phyloP scores from a whole-genome alignment of 2,888 invertebrate species.

The Thymelicus acteon region DNA sequence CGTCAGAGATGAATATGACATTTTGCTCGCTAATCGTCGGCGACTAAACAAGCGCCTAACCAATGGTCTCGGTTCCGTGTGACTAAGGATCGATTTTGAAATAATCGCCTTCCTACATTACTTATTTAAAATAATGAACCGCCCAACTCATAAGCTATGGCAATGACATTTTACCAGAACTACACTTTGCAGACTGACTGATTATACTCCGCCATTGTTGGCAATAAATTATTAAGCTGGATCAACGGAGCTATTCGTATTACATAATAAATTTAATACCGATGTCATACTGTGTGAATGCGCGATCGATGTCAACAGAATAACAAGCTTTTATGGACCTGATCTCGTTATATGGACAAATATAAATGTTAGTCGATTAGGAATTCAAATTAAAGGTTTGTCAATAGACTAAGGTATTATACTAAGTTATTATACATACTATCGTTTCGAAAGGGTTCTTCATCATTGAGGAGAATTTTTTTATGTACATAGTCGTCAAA shows the following conservation, averaged over 20 bases:
- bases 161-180: conserved; percentile 47
- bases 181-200: conserved; percentile 36
- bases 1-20: too few species aligned
- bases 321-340: too few species aligned
- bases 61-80: conserved; percentile 44
- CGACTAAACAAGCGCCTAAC: background rate
- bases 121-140: conserved; percentile 40
- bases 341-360: too few species aligned
- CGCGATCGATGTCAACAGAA: background rate
- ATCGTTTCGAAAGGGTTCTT: too few species aligned
- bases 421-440: too few species aligned
- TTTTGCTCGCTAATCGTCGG: background rate
- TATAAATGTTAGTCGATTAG: too few species aligned
- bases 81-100: conserved; percentile 49
- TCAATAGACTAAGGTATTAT: too few species aligned
- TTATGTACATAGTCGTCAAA: too few species aligned
- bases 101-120: conserved; percentile 46
- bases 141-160: conserved; percentile 43
- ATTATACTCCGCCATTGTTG: conserved; percentile 19
- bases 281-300: background rate
- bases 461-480: too few species aligned
- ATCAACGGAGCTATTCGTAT: conserved; percentile 4
- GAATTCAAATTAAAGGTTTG: too few species aligned
- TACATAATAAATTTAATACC: conserved; percentile 1
- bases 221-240: conserved; percentile 27